Base-by-base conservation (phyloP, 2,113 vertebrate genomes). In the Mesitornis unicolor region DNA sequence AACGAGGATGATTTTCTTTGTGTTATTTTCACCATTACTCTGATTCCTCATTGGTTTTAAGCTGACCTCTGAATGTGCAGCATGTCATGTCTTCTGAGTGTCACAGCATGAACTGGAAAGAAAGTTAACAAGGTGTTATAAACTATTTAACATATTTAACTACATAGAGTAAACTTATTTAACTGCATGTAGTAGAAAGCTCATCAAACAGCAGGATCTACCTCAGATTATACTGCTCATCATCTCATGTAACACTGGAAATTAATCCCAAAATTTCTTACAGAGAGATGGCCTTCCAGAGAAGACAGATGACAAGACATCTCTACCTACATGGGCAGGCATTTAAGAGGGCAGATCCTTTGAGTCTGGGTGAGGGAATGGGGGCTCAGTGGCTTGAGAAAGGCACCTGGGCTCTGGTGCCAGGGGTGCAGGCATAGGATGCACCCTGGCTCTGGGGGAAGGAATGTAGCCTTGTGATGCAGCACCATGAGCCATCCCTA, bases 21-120 rank as follows among this genome's bases (percentile, higher is more conserved):
- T 74, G 73, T 61, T 25, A 26, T 84, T 93, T 60, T 85, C 45
- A 71, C 56, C 20, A 10, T 54, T 61, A 19, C 48, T 79, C 43
- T 65, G 33, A 43, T 67, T 91, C 68, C 71, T 69, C 43, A 43
- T 15, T 2, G 1, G 4, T 76, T 84, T 87, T n/a, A 68, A 76
- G 38, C 48, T 70, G 68, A 67, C 13, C 13, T 85, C 57, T 0
- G 0, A 28, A 25, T 4, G 14, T 1, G 0, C 29, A 35, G 43
- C 22, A 18, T 13, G 22, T 31, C 6, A 0, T 65, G 61, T 5
- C 31, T 64, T 78, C 42, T 2, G 3, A 51, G 19, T 45, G 15
- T 36, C 50, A 38, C 4, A 4, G 2, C 16, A 51, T 28, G 45
- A 73, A 50, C 35, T 61, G 38, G 28, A 65, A 82, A 78, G 40